Evolutionary conservation across 2,888 invertebrate genomes (phyloP).

Genomic region (Drosophila paramelanica): DNA sequence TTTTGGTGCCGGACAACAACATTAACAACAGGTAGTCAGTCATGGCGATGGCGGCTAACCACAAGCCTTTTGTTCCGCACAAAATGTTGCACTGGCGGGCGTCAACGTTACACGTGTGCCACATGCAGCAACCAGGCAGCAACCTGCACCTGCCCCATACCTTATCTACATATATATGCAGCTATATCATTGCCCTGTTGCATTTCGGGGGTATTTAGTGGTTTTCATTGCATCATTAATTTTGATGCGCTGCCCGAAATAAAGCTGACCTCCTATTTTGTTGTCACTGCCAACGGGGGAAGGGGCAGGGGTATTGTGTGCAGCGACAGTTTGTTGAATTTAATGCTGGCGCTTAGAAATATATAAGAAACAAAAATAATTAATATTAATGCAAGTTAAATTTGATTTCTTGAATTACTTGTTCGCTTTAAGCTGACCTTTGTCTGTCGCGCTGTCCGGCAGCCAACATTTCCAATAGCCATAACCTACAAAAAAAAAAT

Average conservation of each 20-base stretch:
- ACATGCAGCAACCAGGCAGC: slow-evolving; percentile 8
- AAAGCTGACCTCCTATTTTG: slow-evolving; percentile 6
- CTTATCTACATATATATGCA: neutral
- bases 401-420: too few species aligned
- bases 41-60: slow-evolving; percentile 56
- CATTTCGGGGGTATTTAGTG: slow-evolving; percentile 70
- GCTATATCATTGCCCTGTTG: slow-evolving; percentile 45
- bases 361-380: neutral
- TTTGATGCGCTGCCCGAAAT: slow-evolving; percentile 60
- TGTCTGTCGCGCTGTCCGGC: slow-evolving; percentile 7
- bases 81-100: slow-evolving; percentile 25
- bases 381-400: neutral
- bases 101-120: slow-evolving; percentile 34
- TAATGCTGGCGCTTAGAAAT: neutral
- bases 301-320: too few species aligned
- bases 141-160: slow-evolving; percentile 48
- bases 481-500: slow-evolving; percentile 28
- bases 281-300: neutral
- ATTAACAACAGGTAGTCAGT: slow-evolving; percentile 58
- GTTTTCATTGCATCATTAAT: slow-evolving; percentile 77
- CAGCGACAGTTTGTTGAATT: slow-evolving; percentile 40
- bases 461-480: slow-evolving; percentile 28
- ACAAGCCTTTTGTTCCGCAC: slow-evolving; percentile 68
- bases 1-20: slow-evolving; percentile 39
- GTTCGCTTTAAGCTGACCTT: slow-evolving; percentile 22